These are phyloP conservation scores for Sander vitreus DNA, from an alignment of 2,113 vertebrate species.

Conservation along the genomic window DNA sequence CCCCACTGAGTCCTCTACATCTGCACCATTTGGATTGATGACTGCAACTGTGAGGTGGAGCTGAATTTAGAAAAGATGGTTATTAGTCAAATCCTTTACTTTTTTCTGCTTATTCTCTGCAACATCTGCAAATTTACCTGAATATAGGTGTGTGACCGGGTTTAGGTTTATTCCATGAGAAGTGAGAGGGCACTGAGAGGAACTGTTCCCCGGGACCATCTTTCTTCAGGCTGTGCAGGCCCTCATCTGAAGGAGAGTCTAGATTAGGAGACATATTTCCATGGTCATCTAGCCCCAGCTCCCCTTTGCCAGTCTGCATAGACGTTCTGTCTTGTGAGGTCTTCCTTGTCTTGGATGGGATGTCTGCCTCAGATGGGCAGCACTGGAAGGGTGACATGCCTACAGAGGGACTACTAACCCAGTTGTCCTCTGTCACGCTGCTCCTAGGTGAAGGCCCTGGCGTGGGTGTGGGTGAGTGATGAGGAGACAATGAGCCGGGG, in stretches of 20 bases:
- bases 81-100: neutral
- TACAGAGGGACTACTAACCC: constrained; percentile 88
- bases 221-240: constrained; percentile 92
- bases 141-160: constrained; percentile 97
- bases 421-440: constrained; percentile 96
- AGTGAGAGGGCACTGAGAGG: constrained; percentile 97
- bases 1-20: neutral
- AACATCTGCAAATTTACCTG: constrained; percentile 85
- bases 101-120: neutral
- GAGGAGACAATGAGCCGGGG: constrained; percentile 91
- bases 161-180: constrained; percentile 99
- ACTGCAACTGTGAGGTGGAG: neutral
- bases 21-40: neutral
- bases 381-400: constrained; percentile 93
- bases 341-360: constrained; percentile 97
- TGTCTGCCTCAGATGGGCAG: constrained; percentile 93
- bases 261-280: constrained; percentile 90
- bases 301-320: constrained; percentile 90
- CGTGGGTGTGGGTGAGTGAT: constrained; percentile 95
- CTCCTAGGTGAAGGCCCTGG: constrained; percentile 95
- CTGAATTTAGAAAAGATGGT: neutral
- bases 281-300: constrained; percentile 91
- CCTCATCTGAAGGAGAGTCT: constrained; percentile 91
- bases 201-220: constrained; percentile 94
- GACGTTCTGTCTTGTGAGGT: constrained; percentile 95